phyloP scores from a whole-genome alignment of 2,113 vertebrate species.

The Colinus virginianus region DNA sequence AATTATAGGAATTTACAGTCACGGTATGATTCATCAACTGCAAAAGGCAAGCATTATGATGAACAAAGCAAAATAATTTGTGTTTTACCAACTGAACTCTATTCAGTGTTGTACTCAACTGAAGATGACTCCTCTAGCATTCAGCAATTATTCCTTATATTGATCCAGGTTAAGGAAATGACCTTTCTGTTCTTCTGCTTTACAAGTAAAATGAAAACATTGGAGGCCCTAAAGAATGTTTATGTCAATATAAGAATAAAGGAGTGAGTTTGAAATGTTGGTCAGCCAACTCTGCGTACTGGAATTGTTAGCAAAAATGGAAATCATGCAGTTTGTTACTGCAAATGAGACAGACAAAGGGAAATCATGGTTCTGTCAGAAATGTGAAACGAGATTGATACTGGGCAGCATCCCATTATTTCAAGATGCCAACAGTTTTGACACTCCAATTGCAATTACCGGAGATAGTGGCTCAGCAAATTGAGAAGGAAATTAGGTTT shows the following conservation, averaged over 20 bases:
- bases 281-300: neutral
- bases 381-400: conserved; percentile 57
- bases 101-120: neutral
- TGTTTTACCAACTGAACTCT: neutral
- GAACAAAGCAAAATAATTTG: neutral
- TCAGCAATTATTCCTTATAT: neutral
- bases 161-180: neutral
- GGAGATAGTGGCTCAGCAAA: conserved; percentile 52
- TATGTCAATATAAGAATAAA: conserved; percentile 8
- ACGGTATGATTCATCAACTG: neutral
- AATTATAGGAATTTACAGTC: neutral
- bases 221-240: neutral
- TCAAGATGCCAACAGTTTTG: conserved; percentile 60
- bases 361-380: conserved; percentile 54
- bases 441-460: conserved; percentile 54
- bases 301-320: conserved; percentile 50
- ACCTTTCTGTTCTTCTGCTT: neutral
- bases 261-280: conserved; percentile 12
- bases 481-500: conserved; percentile 60
- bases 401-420: conserved; percentile 45
- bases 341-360: conserved; percentile 50
- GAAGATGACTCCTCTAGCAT: neutral
- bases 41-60: neutral
- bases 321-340: conserved; percentile 42
- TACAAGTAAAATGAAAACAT: neutral